A percentile compares a stretch with the other conserved stretches of the same genome.
Conservation (phyloP, 2,113 vertebrate species). For the Phylloscopus trochiloides region DNA sequence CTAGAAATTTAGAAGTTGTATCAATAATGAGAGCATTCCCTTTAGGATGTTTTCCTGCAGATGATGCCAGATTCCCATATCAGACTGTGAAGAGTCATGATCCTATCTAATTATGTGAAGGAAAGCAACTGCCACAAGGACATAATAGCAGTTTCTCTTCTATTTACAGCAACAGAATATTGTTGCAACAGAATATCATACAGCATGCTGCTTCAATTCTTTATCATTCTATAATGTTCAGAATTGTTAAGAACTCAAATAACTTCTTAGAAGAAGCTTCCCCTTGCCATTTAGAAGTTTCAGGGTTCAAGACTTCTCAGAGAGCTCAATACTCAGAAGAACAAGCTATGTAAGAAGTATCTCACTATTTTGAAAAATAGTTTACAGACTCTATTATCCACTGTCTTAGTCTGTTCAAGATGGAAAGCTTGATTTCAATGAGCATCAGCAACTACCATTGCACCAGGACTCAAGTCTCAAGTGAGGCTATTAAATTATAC, state of each 20-base stretch:
- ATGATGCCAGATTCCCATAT: neutral
- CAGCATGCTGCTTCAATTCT: neutral
- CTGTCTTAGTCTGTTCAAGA: neutral
- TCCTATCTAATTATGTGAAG: neutral
- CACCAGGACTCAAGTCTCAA: neutral
- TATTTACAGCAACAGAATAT: neutral
- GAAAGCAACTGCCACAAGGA: neutral
- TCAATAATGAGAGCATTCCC: neutral
- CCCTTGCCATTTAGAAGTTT: neutral
- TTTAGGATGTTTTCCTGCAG: neutral
- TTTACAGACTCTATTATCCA: neutral
- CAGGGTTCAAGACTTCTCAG: neutral
- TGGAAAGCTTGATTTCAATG: neutral
- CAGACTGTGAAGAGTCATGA: neutral
- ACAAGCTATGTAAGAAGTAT: neutral
- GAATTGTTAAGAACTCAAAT: neutral
- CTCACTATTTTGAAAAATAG: neutral
- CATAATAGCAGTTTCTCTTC: neutral
- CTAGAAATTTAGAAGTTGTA: neutral
- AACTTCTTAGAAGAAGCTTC: neutral
- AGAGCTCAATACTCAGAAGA: neutral
- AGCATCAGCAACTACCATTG: neutral
- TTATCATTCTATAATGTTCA: neutral
- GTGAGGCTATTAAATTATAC: neutral
- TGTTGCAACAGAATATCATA: neutral